phyloP scores from a whole-genome alignment of 2,888 invertebrate species.

The Allolobophora icterica region DNA sequence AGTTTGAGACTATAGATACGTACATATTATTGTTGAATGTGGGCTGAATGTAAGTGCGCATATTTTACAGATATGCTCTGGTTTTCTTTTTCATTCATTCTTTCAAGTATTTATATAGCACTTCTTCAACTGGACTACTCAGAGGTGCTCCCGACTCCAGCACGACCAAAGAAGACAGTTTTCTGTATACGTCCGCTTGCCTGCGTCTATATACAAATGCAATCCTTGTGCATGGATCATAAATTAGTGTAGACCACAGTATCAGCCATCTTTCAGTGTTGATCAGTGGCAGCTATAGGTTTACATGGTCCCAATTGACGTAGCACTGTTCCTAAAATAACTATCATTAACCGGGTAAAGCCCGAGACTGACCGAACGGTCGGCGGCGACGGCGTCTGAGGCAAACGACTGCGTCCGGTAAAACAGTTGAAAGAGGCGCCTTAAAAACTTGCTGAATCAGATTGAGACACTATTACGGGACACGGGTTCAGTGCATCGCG shows the following conservation, averaged over 20 bases:
- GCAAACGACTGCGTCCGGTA: background rate
- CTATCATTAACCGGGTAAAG: background rate
- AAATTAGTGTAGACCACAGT: background rate
- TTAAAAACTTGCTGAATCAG: background rate
- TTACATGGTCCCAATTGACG: background rate
- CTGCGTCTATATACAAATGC: too few relatives aligned
- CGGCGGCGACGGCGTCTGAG: background rate
- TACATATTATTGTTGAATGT: too few relatives aligned
- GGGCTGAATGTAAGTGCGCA: too few relatives aligned
- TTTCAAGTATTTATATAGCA: too few relatives aligned
- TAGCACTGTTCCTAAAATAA: background rate
- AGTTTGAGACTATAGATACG: too few relatives aligned
- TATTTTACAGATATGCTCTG: too few relatives aligned
- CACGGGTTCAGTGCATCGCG: background rate
- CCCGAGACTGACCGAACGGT: background rate
- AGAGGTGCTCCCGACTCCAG: too few relatives aligned
- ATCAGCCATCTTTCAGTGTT: background rate
- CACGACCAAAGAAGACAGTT: too few relatives aligned
- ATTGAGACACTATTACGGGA: background rate
- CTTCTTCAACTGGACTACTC: too few relatives aligned
- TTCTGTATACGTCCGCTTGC: background rate
- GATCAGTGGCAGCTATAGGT: background rate
- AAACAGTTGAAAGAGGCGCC: background rate
- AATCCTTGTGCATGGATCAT: background rate
- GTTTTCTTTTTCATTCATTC: too few relatives aligned